Percentiles rank a stretch among this genome's conserved stretches.
Evolutionary conservation across 2,888 invertebrate species (phyloP).

Genomic region (Mesorhabditis sp.): DNA sequence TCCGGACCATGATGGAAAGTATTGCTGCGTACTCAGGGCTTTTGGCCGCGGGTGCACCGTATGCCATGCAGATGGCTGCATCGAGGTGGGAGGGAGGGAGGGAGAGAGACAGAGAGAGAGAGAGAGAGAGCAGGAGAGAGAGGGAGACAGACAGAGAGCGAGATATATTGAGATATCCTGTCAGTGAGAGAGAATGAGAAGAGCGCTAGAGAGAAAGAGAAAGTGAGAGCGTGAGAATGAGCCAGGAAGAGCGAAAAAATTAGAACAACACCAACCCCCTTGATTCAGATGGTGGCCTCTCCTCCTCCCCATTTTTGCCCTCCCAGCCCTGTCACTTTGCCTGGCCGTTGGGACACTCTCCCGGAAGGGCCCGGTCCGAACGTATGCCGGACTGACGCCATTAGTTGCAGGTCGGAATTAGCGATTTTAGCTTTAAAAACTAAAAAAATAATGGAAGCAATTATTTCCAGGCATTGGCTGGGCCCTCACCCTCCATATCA

Average conservation of each 20-base stretch:
- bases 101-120: not conserved
- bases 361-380: constrained; percentile 26
- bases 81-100: not conserved
- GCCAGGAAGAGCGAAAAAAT: no score
- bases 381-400: constrained; percentile 34
- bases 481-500: constrained; percentile 38
- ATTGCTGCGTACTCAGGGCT: not conserved
- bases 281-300: constrained; percentile 25
- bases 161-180: no score
- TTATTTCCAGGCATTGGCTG: constrained; percentile 33
- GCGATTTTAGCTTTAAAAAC: not conserved
- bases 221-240: not conserved
- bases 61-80: constrained; percentile 1
- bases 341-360: constrained; percentile 31
- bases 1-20: not conserved
- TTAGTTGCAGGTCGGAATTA: constrained; percentile 29
- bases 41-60: constrained; percentile 4
- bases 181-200: not conserved
- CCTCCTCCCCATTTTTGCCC: constrained; percentile 33
- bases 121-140: not conserved
- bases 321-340: constrained; percentile 33
- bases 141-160: not conserved
- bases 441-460: not conserved
- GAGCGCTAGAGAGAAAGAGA: not conserved
- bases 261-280: no score